Conservation (phyloP, 2,113 vertebrate species). For the Cervus canadensis region DNA sequence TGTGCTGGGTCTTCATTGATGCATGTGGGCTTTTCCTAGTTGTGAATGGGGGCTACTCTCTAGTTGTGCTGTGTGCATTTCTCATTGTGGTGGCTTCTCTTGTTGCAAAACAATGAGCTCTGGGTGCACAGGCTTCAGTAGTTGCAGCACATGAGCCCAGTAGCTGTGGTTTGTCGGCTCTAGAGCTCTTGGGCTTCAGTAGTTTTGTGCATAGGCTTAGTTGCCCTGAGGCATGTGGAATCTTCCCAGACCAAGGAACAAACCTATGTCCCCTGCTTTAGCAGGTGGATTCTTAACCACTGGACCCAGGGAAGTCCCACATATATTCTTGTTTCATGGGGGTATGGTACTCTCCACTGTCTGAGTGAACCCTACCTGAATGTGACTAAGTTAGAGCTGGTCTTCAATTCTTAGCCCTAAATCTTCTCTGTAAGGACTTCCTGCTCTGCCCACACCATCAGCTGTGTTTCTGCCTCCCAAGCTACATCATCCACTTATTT, state of each 20-base stretch:
- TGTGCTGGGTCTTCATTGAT: not conserved
- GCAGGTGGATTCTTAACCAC: not conserved
- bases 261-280: not conserved
- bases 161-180: not conserved
- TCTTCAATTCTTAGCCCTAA: not conserved
- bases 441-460: not conserved
- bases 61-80: not conserved
- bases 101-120: not conserved
- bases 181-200: not conserved
- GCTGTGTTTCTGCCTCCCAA: not conserved
- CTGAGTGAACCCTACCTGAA: not conserved
- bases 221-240: not conserved
- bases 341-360: not conserved
- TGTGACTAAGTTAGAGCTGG: not conserved
- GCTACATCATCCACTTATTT: not conserved
- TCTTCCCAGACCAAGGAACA: not conserved
- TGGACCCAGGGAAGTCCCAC: not conserved
- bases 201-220: not conserved
- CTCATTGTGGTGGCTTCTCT: not conserved
- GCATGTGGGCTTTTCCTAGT: not conserved
- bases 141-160: not conserved
- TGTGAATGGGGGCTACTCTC: not conserved
- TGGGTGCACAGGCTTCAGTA: not conserved
- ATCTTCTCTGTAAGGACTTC: not conserved
- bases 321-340: not conserved